A percentile compares a stretch with the other conserved stretches of the same genome.
These are phyloP conservation scores for Clanis bilineata DNA, from an alignment of 2,888 invertebrate genomes.

Conservation along the genomic window DNA sequence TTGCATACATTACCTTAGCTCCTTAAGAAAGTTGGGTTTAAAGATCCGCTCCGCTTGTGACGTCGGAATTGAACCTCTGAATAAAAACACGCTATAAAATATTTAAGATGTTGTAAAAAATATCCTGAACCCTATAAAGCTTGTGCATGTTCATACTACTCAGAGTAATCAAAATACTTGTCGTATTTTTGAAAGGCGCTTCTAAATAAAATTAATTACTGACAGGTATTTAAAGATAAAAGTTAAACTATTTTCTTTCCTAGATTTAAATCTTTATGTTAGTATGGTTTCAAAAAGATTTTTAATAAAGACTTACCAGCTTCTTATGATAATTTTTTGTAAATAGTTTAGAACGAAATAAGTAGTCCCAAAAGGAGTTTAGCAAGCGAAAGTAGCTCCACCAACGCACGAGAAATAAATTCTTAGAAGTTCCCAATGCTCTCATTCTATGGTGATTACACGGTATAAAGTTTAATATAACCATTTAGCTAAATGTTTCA, in stretches of 20 bases:
- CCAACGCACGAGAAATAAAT: constrained; percentile 46
- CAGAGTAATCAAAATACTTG: too few relatives aligned
- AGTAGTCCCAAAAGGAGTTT: background rate
- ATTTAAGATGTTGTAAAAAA: background rate
- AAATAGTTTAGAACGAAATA: background rate
- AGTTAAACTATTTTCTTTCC: too few relatives aligned
- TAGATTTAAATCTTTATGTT: too few relatives aligned
- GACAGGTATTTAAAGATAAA: too few relatives aligned
- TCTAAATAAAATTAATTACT: too few relatives aligned
- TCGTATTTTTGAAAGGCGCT: too few relatives aligned
- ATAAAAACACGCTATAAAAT: constrained; percentile 14
- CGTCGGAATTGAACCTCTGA: background rate
- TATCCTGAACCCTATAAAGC: too few relatives aligned
- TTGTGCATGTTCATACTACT: too few relatives aligned
- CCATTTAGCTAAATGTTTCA: constrained; percentile 21
- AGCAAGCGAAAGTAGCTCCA: constrained; percentile 17
- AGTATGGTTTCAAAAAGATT: too few relatives aligned
- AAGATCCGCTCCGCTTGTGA: constrained; percentile 40
- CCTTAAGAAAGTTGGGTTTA: constrained; percentile 53
- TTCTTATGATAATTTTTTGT: too few relatives aligned
- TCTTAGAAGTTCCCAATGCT: constrained; percentile 44
- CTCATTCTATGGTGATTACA: constrained; percentile 47
- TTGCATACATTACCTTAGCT: constrained; percentile 73
- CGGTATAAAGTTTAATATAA: constrained; percentile 51
- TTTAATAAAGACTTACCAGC: too few relatives aligned